These are phyloP conservation scores for Brachypalpus laphriformis DNA, from an alignment of 2,888 invertebrate genomes.

Conservation along the genomic window DNA sequence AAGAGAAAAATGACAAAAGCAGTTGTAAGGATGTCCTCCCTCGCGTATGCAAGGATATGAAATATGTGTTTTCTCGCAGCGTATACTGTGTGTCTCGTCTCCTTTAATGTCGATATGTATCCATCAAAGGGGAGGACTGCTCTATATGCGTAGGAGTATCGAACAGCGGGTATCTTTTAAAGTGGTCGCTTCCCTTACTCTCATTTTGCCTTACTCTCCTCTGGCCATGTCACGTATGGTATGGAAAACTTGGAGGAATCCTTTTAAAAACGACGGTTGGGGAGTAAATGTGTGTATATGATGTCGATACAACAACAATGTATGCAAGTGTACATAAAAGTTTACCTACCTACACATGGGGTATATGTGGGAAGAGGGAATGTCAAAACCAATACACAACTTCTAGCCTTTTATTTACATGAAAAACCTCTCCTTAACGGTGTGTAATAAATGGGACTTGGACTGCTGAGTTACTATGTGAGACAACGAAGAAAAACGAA, in stretches of 20 bases:
- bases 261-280: conserved; percentile 2
- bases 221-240: conserved; percentile 3
- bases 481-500: neutral
- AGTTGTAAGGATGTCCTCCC: conserved; percentile 55
- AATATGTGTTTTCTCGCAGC: conserved; percentile 58
- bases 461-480: conserved; percentile 43
- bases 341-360: conserved; percentile 33
- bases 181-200: conserved; percentile 58
- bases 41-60: conserved; percentile 49
- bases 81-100: conserved; percentile 54
- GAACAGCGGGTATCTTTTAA: conserved; percentile 63
- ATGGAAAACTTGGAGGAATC: conserved; percentile 29
- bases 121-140: conserved; percentile 62
- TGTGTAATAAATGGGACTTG: conserved; percentile 47
- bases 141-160: conserved; percentile 64
- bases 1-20: conserved; percentile 49
- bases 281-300: neutral
- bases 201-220: neutral
- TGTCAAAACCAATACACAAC: conserved; percentile 56
- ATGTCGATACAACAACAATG: conserved; percentile 31
- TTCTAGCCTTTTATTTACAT: conserved; percentile 49
- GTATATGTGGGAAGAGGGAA: conserved; percentile 5
- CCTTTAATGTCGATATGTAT: conserved; percentile 66
- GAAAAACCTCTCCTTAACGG: conserved; percentile 11
- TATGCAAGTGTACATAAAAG: conserved; percentile 25